Evolutionary conservation across 2,113 vertebrate genomes (phyloP).

Genomic region (Ictalurus punctatus): DNA sequence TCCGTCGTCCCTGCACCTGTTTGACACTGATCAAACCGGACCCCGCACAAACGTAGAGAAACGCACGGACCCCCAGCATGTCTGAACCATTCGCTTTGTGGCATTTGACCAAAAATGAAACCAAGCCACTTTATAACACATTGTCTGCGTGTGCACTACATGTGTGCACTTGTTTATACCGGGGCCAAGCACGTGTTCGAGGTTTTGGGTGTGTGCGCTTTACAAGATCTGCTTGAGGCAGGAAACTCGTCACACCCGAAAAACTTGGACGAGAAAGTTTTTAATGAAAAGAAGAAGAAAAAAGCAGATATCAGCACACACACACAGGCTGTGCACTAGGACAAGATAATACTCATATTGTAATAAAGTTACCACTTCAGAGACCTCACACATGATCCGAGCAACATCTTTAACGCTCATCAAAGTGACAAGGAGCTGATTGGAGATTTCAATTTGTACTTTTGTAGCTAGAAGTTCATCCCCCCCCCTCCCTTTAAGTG

Average conservation of each 20-base stretch:
- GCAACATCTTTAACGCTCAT: too few species aligned
- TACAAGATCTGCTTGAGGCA: neutral
- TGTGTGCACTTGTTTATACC: neutral
- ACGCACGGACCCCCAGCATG: neutral
- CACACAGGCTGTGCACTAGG: neutral
- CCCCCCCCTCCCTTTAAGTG: too few species aligned
- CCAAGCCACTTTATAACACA: neutral
- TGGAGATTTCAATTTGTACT: neutral
- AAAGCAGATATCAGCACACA: neutral
- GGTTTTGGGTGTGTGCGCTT: neutral
- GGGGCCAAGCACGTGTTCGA: neutral
- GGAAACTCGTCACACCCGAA: neutral
- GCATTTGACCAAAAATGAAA: neutral
- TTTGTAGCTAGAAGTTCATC: neutral
- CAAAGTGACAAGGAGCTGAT: neutral
- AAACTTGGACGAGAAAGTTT: neutral
- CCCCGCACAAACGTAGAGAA: neutral
- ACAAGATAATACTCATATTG: neutral
- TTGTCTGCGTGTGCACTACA: neutral
- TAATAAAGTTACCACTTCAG: too few species aligned
- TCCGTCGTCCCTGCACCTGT: conserved; percentile 64
- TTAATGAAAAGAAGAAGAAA: too few species aligned
- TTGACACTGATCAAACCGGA: conserved; percentile 47
- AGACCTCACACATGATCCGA: too few species aligned
- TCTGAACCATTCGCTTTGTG: neutral